phyloP scores from a whole-genome alignment of 2,888 invertebrate genomes.

The Troglohyphantes excavatus region DNA sequence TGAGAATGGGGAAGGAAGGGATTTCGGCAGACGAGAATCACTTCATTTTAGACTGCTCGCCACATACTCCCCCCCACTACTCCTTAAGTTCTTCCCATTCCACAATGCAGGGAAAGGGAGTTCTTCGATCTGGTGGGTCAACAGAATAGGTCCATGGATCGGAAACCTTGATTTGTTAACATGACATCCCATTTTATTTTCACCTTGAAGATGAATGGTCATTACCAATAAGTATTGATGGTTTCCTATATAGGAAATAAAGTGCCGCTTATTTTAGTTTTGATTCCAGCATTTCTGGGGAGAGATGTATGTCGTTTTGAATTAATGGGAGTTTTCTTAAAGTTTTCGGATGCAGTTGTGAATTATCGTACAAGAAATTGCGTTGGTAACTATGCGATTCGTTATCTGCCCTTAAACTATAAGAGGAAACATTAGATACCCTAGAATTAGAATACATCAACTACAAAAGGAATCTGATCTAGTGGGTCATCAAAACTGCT shows the following conservation, averaged over 20 bases:
- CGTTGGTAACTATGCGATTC: no score
- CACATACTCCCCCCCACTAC: neutral
- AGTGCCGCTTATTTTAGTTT: neutral
- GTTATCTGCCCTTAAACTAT: no score
- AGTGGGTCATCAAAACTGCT: no score
- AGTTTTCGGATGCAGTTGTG: no score
- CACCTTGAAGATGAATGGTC: slow-evolving; percentile 4
- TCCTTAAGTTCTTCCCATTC: slow-evolving; percentile 43
- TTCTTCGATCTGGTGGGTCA: neutral
- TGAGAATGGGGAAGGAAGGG: slow-evolving; percentile 37
- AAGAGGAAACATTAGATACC: no score
- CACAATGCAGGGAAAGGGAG: neutral
- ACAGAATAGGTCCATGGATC: neutral
- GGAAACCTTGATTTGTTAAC: neutral
- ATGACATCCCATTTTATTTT: neutral
- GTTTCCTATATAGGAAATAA: neutral
- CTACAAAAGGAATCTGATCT: no score
- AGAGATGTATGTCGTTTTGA: neutral
- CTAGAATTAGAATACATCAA: no score
- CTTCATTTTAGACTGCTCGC: slow-evolving; percentile 51
- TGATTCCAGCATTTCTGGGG: neutral
- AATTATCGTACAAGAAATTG: no score
- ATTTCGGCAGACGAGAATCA: slow-evolving; percentile 46
- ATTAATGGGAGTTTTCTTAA: neutral
- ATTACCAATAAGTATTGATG: neutral